phyloP scores from a whole-genome alignment of 1,140 invertebrate genomes.

The Caerostris darwini region DNA sequence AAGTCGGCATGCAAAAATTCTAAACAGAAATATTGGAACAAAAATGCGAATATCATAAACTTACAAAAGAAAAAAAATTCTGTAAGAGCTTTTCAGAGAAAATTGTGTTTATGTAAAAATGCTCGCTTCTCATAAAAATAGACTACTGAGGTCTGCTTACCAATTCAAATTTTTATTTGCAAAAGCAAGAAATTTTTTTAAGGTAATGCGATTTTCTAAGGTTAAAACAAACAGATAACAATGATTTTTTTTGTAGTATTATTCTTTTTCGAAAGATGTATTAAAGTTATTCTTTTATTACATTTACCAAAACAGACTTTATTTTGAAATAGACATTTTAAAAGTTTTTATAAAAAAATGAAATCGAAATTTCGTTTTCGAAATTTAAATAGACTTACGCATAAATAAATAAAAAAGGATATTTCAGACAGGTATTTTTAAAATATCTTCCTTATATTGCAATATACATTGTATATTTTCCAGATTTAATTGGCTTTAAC shows the following conservation, averaged over 20 bases:
- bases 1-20: neutral
- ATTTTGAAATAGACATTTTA: too few species aligned
- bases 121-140: neutral
- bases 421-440: too few species aligned
- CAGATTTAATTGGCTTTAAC: too few species aligned
- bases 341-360: too few species aligned
- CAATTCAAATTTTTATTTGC: slow-evolving; percentile 50
- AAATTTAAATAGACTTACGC: too few species aligned
- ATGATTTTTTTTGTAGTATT: slow-evolving; percentile 23
- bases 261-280: neutral
- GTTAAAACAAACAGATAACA: slow-evolving; percentile 11
- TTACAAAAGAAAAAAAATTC: neutral
- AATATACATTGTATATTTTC: too few species aligned
- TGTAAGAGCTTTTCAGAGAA: slow-evolving; percentile 1
- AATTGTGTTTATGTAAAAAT: slow-evolving; percentile 51
- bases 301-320: too few species aligned
- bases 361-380: too few species aligned
- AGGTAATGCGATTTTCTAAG: neutral
- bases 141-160: slow-evolving; percentile 3
- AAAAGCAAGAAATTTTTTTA: neutral
- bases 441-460: too few species aligned
- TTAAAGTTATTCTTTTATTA: too few species aligned
- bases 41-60: neutral
- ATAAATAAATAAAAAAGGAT: too few species aligned
- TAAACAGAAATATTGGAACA: neutral